phyloP scores from a whole-genome alignment of 1,140 invertebrate species.

The Lucilia cuprina region DNA sequence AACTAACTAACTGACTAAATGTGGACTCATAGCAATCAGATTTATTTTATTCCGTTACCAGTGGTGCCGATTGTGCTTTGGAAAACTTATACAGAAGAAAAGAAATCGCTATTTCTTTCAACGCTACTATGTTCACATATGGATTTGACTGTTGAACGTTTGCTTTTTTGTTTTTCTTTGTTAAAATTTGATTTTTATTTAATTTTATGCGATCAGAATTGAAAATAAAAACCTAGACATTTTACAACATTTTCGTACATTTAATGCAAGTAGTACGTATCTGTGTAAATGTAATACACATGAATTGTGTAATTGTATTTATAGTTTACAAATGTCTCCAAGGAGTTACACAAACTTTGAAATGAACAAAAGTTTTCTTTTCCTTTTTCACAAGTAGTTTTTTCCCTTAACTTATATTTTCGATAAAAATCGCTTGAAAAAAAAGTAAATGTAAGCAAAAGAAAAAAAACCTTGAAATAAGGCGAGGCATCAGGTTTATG shows the following conservation, averaged over 20 bases:
- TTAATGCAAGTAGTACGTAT: too few species aligned
- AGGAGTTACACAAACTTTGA: constrained; percentile 6
- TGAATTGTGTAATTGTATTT: not conserved
- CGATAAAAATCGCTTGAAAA: not conserved
- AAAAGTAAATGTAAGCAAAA: not conserved
- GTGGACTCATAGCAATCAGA: too few species aligned
- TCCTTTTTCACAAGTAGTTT: not conserved
- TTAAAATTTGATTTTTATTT: not conserved
- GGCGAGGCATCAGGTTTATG: constrained; percentile 17
- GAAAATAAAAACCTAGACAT: not conserved
- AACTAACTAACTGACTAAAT: too few species aligned
- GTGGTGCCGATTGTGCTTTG: too few species aligned
- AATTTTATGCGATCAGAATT: not conserved
- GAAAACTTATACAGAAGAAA: too few species aligned
- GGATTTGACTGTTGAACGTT: not conserved
- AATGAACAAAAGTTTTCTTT: not conserved
- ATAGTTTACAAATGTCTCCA: not conserved
- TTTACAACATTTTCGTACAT: not conserved
- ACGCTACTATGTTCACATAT: not conserved
- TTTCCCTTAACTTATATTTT: not conserved
- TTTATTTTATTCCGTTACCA: too few species aligned
- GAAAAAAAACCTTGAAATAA: not conserved
- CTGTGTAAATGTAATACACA: too few species aligned
- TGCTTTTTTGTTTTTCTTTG: not conserved
- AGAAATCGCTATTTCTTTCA: not conserved